Evolutionary conservation across 2,797 vertebrate species (phyloP).

Genomic region (Cyclopterus lumpus): DNA sequence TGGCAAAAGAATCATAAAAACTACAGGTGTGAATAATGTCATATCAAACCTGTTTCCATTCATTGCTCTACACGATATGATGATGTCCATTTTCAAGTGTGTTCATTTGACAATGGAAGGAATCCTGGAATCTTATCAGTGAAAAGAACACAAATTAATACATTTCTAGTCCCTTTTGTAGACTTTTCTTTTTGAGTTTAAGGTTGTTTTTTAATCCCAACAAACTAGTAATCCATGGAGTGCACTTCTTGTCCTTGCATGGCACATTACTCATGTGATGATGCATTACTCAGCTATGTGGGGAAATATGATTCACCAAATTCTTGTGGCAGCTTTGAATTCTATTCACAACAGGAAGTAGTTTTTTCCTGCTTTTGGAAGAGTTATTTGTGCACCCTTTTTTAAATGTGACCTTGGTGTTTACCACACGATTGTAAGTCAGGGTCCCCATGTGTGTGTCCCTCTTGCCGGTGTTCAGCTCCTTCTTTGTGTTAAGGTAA

Average conservation of each 20-base stretch:
- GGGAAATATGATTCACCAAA: conserved; percentile 27
- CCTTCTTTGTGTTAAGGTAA: background rate
- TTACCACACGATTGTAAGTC: conserved; percentile 2
- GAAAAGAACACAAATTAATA: background rate
- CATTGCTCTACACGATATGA: no score
- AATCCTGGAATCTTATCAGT: background rate
- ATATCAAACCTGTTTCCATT: no score
- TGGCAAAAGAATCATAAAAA: no score
- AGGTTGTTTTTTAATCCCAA: background rate
- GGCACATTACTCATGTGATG: background rate
- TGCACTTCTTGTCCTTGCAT: background rate
- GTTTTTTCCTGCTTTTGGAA: background rate
- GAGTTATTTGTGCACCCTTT: background rate
- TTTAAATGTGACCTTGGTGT: background rate
- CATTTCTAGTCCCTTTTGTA: background rate
- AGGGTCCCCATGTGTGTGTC: no score
- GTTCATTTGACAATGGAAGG: background rate
- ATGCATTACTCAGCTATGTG: background rate
- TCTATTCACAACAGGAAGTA: background rate
- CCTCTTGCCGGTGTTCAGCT: conserved; percentile 1
- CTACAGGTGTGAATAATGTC: no score
- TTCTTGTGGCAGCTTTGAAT: conserved; percentile 6
- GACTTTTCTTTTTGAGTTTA: background rate
- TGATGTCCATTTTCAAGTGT: background rate
- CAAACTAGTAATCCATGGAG: background rate